Percentiles rank a stretch among this genome's conserved stretches.
phyloP scores from a whole-genome alignment of 2,888 invertebrate genomes.

The Creontiades dilutus region DNA sequence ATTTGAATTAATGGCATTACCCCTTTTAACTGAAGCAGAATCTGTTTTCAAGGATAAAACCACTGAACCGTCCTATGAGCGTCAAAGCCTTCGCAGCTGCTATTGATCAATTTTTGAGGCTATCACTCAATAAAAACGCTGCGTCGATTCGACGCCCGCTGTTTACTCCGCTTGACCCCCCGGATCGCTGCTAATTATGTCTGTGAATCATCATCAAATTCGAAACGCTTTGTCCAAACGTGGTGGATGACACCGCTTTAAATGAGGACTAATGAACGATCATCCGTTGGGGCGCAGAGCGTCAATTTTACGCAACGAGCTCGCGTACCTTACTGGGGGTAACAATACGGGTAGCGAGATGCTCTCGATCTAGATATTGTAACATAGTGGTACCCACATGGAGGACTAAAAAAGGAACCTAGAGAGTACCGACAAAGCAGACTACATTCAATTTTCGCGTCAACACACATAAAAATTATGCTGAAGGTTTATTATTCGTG shows the following conservation, averaged over 20 bases:
- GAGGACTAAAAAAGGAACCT: background rate
- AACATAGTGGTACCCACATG: background rate
- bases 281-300: background rate
- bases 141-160: constrained; percentile 24
- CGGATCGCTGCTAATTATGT: constrained; percentile 33
- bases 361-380: background rate
- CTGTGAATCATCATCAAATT: constrained; percentile 34
- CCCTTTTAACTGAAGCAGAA: background rate
- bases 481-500: too few species aligned
- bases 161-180: constrained; percentile 43
- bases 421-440: too few species aligned
- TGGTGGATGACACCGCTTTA: constrained; percentile 38
- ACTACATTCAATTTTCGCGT: too few species aligned
- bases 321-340: background rate
- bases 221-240: constrained; percentile 14
- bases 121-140: constrained; percentile 4
- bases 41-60: constrained; percentile 4
- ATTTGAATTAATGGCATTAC: too few species aligned
- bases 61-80: background rate
- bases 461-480: too few species aligned
- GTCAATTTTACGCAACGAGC: background rate
- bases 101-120: constrained; percentile 16
- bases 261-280: constrained; percentile 44
- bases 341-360: constrained; percentile 13
- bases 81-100: constrained; percentile 30